These are phyloP conservation scores for Hucho hucho DNA, from an alignment of 2,113 vertebrate species.

Conservation along the genomic window DNA sequence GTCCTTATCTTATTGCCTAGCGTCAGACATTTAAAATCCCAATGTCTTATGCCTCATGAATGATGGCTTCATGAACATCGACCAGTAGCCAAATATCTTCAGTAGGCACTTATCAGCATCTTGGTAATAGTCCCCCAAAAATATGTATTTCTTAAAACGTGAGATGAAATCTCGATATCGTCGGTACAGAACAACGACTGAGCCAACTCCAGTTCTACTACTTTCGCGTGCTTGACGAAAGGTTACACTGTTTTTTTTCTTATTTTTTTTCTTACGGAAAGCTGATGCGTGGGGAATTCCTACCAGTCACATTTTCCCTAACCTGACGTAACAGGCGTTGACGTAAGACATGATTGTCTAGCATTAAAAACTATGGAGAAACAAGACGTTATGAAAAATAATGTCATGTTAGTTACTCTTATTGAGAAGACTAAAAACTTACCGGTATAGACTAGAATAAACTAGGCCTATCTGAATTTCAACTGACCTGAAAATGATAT, in stretches of 20 bases:
- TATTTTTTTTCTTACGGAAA: constrained; percentile 26
- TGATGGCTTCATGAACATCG: background rate
- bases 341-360: constrained; percentile 63
- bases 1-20: background rate
- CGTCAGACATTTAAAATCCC: background rate
- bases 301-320: constrained; percentile 78
- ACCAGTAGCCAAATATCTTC: background rate
- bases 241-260: constrained; percentile 47
- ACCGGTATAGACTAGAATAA: no score
- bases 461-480: no score
- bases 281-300: constrained; percentile 77
- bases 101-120: background rate
- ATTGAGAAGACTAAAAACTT: no score
- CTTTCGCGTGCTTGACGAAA: constrained; percentile 57
- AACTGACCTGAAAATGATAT: no score
- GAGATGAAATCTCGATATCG: constrained; percentile 31
- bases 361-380: background rate
- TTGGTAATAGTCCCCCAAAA: background rate
- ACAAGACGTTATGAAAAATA: no score
- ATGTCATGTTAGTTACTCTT: no score
- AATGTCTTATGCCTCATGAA: background rate
- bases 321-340: no score
- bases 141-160: constrained; percentile 8
- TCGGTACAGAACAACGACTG: constrained; percentile 16
- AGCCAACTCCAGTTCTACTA: constrained; percentile 31